These are phyloP conservation scores for Embiotoca jacksoni DNA, from an alignment of 2,113 vertebrate species.

Conservation along the genomic window DNA sequence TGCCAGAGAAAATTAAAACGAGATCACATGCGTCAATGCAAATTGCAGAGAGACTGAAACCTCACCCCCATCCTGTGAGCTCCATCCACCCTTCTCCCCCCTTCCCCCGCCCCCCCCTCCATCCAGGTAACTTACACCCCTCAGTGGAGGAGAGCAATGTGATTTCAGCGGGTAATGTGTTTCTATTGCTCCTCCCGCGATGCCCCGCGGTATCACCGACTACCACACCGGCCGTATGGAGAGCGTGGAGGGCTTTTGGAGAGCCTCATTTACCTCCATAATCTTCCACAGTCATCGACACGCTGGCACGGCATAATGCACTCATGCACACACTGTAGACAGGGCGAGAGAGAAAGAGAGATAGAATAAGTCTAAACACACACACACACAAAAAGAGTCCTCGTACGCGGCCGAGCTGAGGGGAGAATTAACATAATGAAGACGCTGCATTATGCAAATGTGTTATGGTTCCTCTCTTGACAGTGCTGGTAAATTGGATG, in stretches of 20 bases:
- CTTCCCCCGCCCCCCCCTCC: slow-evolving; percentile 38
- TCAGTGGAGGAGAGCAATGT: slow-evolving; percentile 55
- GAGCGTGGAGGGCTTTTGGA: slow-evolving; percentile 67
- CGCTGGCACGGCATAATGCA: slow-evolving; percentile 46
- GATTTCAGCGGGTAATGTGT: slow-evolving; percentile 70
- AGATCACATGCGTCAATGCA: slow-evolving; percentile 54
- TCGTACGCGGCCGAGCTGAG: slow-evolving; percentile 38
- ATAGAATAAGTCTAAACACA: slow-evolving; percentile 44
- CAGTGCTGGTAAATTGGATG: slow-evolving; percentile 74
- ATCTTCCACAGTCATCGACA: slow-evolving; percentile 59
- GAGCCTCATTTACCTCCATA: slow-evolving; percentile 70
- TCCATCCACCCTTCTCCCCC: slow-evolving; percentile 54
- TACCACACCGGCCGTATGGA: slow-evolving; percentile 20
- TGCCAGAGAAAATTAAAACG: slow-evolving; percentile 64
- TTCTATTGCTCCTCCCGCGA: slow-evolving; percentile 70
- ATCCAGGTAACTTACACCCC: slow-evolving; percentile 62
- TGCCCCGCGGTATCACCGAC: slow-evolving; percentile 55
- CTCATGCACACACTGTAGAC: slow-evolving; percentile 57
- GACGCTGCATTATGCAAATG: slow-evolving; percentile 82
- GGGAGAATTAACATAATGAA: slow-evolving; percentile 75
- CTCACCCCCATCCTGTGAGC: slow-evolving; percentile 30
- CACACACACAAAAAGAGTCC: slow-evolving; percentile 45
- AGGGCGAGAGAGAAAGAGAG: slow-evolving; percentile 26
- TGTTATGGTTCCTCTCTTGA: slow-evolving; percentile 68
- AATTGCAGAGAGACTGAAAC: slow-evolving; percentile 28